Conservation (phyloP, 1,140 invertebrate species). For the Dinothrombium tinctorium region DNA sequence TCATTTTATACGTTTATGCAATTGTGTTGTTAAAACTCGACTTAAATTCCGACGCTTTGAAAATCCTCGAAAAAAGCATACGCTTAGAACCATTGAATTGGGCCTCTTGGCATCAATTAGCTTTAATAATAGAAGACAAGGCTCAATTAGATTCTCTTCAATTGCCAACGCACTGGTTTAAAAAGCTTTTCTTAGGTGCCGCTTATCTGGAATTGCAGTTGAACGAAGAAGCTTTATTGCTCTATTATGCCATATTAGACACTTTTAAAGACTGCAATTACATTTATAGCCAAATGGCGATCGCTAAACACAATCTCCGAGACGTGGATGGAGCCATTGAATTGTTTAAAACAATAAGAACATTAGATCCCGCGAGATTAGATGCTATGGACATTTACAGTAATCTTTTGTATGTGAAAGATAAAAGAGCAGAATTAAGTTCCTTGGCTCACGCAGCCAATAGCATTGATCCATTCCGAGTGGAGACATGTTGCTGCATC, state of each 20-base stretch:
- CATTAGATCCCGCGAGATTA: slow-evolving; percentile 66
- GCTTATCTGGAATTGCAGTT: slow-evolving; percentile 71
- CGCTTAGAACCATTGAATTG: slow-evolving; percentile 56
- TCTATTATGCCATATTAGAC: slow-evolving; percentile 47
- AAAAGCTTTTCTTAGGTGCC: slow-evolving; percentile 71
- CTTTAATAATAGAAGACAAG: slow-evolving; percentile 50
- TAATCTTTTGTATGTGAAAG: slow-evolving; percentile 78
- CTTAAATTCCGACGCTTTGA: slow-evolving; percentile 40
- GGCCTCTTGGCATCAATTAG: slow-evolving; percentile 81
- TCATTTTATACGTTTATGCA: slow-evolving; percentile 30
- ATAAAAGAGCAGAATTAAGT: slow-evolving; percentile 54
- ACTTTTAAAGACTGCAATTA: slow-evolving; percentile 65
- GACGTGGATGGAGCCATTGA: slow-evolving; percentile 71
- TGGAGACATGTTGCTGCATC: slow-evolving; percentile 94
- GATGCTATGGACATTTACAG: slow-evolving; percentile 92
- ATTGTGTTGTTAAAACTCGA: slow-evolving; percentile 70
- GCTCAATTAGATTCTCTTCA: slow-evolving; percentile 33
- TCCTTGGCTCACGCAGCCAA: slow-evolving; percentile 75
- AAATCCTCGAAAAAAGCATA: slow-evolving; percentile 51
- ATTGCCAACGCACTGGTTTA: slow-evolving; percentile 79
- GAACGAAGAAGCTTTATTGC: slow-evolving; percentile 50
- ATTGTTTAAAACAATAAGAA: slow-evolving; percentile 51
- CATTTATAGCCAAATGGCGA: slow-evolving; percentile 69
- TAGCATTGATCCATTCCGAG: slow-evolving; percentile 83
- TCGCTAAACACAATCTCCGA: slow-evolving; percentile 73